Base-by-base conservation (phyloP, 2,888 invertebrate genomes). In the Rapana venosa region DNA sequence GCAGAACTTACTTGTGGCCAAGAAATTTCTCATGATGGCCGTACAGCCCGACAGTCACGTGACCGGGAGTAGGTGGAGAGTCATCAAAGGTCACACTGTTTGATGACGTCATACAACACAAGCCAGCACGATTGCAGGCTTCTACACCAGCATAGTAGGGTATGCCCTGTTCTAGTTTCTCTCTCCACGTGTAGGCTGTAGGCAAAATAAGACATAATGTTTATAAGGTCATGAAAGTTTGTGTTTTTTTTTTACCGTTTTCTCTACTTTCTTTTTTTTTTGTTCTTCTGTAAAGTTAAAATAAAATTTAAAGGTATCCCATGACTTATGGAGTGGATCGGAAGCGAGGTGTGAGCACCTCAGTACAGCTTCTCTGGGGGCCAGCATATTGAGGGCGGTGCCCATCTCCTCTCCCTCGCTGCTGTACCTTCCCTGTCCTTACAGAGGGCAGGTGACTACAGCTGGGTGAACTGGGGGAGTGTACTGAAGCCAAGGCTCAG, bases 41-140 rank as follows among this genome's bases (percentile, higher is more conserved):
- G 20, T 88, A 84, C 35, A 66, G 66, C 0, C 92, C 92, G 22
- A 90, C 90, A 30, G 79, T 88, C 15, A 93, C 92, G 20, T 90
- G 83, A 11, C 94, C 94, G 56, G 91, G 88, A 17, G 92, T 88
- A 1, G 94, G 94, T 11, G 93, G 92, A 0, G 93, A 93, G 84
- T 92, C 92, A 86, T 94, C 94, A 32, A 92, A 87, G 22, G 92
- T 90, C 22, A 94, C 74, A 15, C 94, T 93, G 88, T 92, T 91
- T 1, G 94, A 94, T 36, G 92, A 90, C 22, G 87, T 56, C 20
- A 36, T 70, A 1, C 87, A 89, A 83, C 94, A 94, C 30, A 93
- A 87, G 8, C 85, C 91, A 17, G 93, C 94, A 66, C 85, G 85
- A 87, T 94, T 94, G 91, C 94, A 94, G 22, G 92, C 92, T 85